Evolutionary conservation across 1,140 invertebrate species (phyloP).

Genomic region (Hydropsyche tenuis): DNA sequence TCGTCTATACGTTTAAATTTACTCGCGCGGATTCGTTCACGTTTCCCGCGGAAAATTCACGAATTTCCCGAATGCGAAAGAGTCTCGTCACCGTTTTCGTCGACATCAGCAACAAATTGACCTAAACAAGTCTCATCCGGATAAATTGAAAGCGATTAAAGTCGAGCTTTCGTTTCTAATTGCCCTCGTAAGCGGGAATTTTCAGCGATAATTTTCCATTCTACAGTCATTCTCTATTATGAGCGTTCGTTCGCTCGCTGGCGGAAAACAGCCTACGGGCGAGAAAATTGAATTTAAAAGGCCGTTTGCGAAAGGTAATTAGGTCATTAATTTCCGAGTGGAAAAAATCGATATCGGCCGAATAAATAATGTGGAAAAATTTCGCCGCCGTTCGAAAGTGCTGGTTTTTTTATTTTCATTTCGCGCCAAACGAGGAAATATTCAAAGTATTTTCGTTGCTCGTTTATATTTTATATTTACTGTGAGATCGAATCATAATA

Average conservation of each 20-base stretch:
- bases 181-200: slow-evolving; percentile 25
- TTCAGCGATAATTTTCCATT: slow-evolving; percentile 23
- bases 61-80: no score
- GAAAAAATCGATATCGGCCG: neutral
- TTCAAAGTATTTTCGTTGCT: neutral
- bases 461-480: neutral
- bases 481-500: neutral
- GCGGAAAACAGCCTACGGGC: neutral
- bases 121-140: slow-evolving; percentile 18
- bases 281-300: slow-evolving; percentile 12
- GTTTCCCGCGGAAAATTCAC: no score
- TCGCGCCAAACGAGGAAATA: no score
- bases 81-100: neutral
- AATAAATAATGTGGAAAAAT: no score
- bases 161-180: slow-evolving; percentile 27
- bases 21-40: no score
- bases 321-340: slow-evolving; percentile 13
- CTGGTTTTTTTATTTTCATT: no score
- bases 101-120: slow-evolving; percentile 25
- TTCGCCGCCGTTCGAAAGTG: no score
- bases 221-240: slow-evolving; percentile 10
- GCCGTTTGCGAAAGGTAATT: slow-evolving; percentile 17
- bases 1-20: no score
- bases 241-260: neutral
- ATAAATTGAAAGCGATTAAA: slow-evolving; percentile 28